Percentiles rank a stretch among this genome's conserved stretches.
Evolutionary conservation across 2,888 invertebrate species (phyloP).

Genomic region (Pachymerium ferrugineum): DNA sequence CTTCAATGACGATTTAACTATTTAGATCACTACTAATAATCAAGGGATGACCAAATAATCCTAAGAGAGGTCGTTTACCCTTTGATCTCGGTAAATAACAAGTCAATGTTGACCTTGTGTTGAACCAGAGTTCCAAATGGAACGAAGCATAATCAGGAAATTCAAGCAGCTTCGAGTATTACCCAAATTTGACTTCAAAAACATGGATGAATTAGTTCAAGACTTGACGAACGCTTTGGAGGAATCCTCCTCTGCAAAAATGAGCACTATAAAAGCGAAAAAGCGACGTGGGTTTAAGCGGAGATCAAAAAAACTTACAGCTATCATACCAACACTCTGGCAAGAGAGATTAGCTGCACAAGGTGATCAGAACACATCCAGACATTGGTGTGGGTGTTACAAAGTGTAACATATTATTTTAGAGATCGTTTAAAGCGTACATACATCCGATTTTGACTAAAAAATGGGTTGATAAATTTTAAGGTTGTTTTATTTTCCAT

Average conservation of each 20-base stretch:
- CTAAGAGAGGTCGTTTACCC: conserved; percentile 3
- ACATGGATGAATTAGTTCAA: conserved; percentile 48
- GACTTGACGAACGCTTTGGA: conserved; percentile 47
- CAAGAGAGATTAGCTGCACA: too few relatives aligned
- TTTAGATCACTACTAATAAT: too few relatives aligned
- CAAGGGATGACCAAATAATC: too few relatives aligned
- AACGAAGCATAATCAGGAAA: conserved; percentile 46
- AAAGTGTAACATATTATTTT: too few relatives aligned
- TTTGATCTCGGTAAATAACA: background rate
- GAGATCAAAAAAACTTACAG: conserved; percentile 24
- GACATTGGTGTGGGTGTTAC: too few relatives aligned
- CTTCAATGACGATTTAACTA: too few relatives aligned
- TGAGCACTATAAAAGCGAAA: background rate
- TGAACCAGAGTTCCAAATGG: too few relatives aligned
- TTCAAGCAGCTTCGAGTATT: conserved; percentile 47
- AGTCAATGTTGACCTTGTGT: background rate
- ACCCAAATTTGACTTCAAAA: conserved; percentile 44
- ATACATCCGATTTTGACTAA: too few relatives aligned
- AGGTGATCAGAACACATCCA: too few relatives aligned
- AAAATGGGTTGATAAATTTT: too few relatives aligned
- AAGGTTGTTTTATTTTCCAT: too few relatives aligned
- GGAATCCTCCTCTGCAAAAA: conserved; percentile 41
- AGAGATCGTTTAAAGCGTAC: too few relatives aligned
- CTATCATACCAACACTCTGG: background rate
- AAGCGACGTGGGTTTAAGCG: conserved; percentile 30